Percentiles rank a stretch among this genome's conserved stretches.
Conservation (phyloP, 1,140 invertebrate species). For the Cotesia chilonis region DNA sequence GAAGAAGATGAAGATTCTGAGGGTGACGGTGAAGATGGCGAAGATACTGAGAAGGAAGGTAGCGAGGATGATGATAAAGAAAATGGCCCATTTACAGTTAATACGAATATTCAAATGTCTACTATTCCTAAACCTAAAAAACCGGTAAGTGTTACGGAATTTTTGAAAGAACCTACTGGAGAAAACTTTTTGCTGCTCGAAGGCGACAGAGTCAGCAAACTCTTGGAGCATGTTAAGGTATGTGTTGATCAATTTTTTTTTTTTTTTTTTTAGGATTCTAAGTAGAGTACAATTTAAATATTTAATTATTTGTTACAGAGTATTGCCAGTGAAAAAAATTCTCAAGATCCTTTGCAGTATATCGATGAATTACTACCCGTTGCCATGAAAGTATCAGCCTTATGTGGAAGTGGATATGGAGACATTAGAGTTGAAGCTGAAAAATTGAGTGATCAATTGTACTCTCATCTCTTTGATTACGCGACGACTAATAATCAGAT, state of each 20-base stretch:
- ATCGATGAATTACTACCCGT: conserved; percentile 63
- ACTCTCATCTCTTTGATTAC: conserved; percentile 69
- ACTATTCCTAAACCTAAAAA: conserved; percentile 24
- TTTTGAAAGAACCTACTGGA: conserved; percentile 67
- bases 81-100: conserved; percentile 33
- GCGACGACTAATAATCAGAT: conserved; percentile 64
- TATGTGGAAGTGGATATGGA: conserved; percentile 65
- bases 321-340: conserved; percentile 39
- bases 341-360: conserved; percentile 55
- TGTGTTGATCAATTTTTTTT: conserved; percentile 29
- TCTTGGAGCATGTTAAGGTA: conserved; percentile 65
- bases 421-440: conserved; percentile 68
- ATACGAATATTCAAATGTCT: conserved; percentile 29
- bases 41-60: conserved; percentile 46
- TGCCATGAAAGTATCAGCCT: conserved; percentile 71
- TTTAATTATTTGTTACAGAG: conserved; percentile 37
- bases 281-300: too few species aligned
- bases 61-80: conserved; percentile 44
- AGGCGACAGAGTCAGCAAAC: conserved; percentile 56
- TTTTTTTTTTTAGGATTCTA: background rate
- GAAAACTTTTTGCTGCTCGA: conserved; percentile 69
- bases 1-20: conserved; percentile 47
- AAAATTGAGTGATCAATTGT: conserved; percentile 67
- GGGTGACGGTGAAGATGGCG: conserved; percentile 35
- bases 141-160: conserved; percentile 64